phyloP scores from a whole-genome alignment of 2,797 vertebrate genomes.

The Cirrhinus mrigala region DNA sequence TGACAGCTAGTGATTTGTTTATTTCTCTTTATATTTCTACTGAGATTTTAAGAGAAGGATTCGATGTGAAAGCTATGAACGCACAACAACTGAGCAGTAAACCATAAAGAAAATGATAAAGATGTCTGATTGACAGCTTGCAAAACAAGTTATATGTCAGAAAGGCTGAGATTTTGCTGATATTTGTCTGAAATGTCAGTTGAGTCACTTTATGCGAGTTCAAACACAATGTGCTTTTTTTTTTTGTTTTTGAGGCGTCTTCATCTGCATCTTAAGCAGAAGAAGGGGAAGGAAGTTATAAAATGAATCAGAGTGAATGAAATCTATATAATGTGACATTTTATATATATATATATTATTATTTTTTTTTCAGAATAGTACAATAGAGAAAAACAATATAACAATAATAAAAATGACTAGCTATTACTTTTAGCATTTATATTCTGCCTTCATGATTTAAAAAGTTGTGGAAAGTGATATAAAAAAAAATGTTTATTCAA shows the following conservation, averaged over 20 bases:
- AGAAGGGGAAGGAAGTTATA: background rate
- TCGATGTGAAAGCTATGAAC: background rate
- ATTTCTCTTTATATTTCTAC: background rate
- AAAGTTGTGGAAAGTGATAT: background rate
- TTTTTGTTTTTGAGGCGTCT: background rate
- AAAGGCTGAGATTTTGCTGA: background rate
- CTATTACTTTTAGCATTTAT: background rate
- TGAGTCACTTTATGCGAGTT: background rate
- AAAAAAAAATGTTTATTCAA: background rate
- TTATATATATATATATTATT: background rate
- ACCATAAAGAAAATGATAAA: background rate
- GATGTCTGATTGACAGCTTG: background rate
- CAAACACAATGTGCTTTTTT: background rate
- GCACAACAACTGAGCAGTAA: background rate
- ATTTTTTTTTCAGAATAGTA: background rate
- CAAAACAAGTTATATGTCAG: background rate
- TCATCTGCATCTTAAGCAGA: background rate
- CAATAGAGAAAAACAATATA: background rate
- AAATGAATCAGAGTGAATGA: background rate
- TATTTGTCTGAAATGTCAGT: constrained; percentile 21
- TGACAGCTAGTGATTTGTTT: background rate
- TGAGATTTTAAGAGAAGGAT: background rate
- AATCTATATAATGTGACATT: constrained; percentile 18
- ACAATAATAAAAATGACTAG: background rate
- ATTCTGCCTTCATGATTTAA: background rate